Evolutionary conservation across 2,888 invertebrate species (phyloP).

Genomic region (Aphodius granarius): DNA sequence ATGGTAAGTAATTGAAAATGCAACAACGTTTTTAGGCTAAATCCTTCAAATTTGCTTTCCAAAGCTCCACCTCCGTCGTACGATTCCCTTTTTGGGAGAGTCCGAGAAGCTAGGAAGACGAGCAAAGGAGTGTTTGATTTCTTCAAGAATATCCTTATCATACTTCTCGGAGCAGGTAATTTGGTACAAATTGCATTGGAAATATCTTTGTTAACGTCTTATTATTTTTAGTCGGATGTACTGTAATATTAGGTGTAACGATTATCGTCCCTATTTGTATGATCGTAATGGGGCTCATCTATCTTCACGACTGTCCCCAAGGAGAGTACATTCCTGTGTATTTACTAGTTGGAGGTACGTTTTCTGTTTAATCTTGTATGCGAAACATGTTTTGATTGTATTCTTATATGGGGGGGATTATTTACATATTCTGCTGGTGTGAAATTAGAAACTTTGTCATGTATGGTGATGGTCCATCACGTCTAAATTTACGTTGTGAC

Average conservation of each 20-base stretch:
- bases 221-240: slow-evolving; percentile 65
- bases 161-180: slow-evolving; percentile 66
- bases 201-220: slow-evolving; percentile 9
- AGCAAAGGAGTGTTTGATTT: slow-evolving; percentile 65
- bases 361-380: slow-evolving; percentile 15
- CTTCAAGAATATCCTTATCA: slow-evolving; percentile 61
- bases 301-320: slow-evolving; percentile 66
- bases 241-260: slow-evolving; percentile 63
- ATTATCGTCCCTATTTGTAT: slow-evolving; percentile 68
- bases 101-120: slow-evolving; percentile 62
- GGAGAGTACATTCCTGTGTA: slow-evolving; percentile 70
- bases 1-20: too few species aligned
- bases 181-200: slow-evolving; percentile 30
- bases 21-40: too few species aligned
- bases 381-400: neutral
- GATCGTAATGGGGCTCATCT: slow-evolving; percentile 67
- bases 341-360: slow-evolving; percentile 64
- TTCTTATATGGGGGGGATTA: neutral
- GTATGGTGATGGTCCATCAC: neutral
- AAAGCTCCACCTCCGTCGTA: slow-evolving; percentile 68
- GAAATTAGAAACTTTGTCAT: neutral
- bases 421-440: slow-evolving; percentile 3
- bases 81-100: slow-evolving; percentile 66
- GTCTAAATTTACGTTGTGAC: neutral
- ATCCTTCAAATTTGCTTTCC: slow-evolving; percentile 29